These are phyloP conservation scores for Parasteatoda lunata DNA, from an alignment of 2,888 invertebrate genomes.

Conservation along the genomic window DNA sequence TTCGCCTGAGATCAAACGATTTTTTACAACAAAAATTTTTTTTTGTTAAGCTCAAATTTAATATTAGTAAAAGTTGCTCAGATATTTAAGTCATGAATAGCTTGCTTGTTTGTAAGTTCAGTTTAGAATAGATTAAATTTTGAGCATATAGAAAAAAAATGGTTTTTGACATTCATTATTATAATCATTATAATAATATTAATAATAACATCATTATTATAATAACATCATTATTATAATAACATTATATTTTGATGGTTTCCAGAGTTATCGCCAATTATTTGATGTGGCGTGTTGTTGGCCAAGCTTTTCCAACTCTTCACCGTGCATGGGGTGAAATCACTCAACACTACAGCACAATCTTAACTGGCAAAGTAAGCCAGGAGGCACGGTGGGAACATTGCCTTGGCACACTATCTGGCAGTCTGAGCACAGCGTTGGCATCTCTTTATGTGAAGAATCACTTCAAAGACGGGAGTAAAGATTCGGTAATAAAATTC, in stretches of 20 bases:
- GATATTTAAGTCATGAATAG: no score
- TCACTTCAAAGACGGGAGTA: slow-evolving; percentile 89
- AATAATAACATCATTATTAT: no score
- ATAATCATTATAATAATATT: neutral
- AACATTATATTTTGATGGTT: neutral
- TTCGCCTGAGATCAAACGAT: no score
- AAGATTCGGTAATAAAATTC: slow-evolving; percentile 78
- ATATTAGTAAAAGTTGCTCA: no score
- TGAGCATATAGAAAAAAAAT: no score
- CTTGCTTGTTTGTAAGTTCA: no score
- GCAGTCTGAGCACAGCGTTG: slow-evolving; percentile 64
- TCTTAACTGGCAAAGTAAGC: slow-evolving; percentile 81
- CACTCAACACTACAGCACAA: slow-evolving; percentile 86
- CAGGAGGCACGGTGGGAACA: slow-evolving; percentile 91
- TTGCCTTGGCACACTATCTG: slow-evolving; percentile 80
- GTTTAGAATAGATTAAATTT: no score
- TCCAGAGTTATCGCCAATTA: slow-evolving; percentile 87
- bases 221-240: neutral
- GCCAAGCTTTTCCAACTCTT: slow-evolving; percentile 67
- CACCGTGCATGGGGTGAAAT: slow-evolving; percentile 78
- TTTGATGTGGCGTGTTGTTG: slow-evolving; percentile 84
- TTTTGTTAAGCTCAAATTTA: no score
- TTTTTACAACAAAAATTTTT: no score
- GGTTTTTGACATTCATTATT: no score
- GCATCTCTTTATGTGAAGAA: slow-evolving; percentile 87